Evolutionary conservation across 35 echinoderm and acorn worm genomes (phyloP).

Genomic region (Lytechinus variegatus): DNA sequence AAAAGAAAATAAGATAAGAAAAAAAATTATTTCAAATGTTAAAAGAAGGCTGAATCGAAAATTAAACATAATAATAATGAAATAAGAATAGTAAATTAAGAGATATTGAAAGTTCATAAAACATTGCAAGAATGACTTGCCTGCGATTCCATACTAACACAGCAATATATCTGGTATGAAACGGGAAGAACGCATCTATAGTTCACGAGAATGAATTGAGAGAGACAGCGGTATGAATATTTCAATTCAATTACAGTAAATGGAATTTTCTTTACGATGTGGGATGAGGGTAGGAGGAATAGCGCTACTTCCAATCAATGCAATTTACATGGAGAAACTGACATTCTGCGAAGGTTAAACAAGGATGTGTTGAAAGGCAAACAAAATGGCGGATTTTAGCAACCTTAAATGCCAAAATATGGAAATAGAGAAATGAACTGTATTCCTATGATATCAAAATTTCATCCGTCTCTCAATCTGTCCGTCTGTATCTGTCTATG

Average conservation of each 20-base stretch:
- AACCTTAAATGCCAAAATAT: not conserved
- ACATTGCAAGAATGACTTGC: no score
- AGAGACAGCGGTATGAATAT: not conserved
- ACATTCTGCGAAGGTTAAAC: not conserved
- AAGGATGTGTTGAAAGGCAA: not conserved
- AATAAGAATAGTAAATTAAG: not conserved
- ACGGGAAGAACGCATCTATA: not conserved
- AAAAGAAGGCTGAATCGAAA: no score
- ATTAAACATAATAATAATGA: not conserved
- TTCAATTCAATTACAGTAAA: conserved; percentile 15
- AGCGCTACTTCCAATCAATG: not conserved
- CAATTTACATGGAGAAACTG: not conserved
- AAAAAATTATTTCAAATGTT: no score
- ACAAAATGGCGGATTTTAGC: not conserved
- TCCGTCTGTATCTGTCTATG: not conserved
- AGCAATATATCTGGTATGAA: not conserved
- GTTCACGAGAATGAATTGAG: not conserved
- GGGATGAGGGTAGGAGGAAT: not conserved
- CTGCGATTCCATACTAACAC: no score
- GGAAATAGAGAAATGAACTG: not conserved
- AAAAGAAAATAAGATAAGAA: no score
- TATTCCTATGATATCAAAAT: no score
- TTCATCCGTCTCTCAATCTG: not conserved
- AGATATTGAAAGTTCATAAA: not conserved
- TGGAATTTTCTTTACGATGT: not conserved